Conservation (phyloP, 2,888 invertebrate species). For the Drosophila nigritarsus region DNA sequence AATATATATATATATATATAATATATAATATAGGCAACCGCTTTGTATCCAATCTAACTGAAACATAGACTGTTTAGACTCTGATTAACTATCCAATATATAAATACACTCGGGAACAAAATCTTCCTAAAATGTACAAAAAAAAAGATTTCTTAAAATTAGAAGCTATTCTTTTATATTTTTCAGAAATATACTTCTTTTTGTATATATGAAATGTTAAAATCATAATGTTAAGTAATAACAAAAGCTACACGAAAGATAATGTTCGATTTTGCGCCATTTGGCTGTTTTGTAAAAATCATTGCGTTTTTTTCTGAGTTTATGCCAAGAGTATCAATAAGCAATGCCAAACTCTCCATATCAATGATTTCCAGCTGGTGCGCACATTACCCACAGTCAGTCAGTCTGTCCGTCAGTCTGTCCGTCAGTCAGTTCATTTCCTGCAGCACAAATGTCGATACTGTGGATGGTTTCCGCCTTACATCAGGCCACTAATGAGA, state of each 20-base stretch:
- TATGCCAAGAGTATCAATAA: background rate
- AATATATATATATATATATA: too few species aligned
- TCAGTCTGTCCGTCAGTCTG: background rate
- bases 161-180: too few species aligned
- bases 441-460: slow-evolving; percentile 38
- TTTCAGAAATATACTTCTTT: too few species aligned
- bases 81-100: background rate
- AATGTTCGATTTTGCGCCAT: too few species aligned
- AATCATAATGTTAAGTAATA: background rate
- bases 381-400: background rate
- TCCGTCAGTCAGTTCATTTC: slow-evolving; percentile 29
- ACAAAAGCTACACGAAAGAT: too few species aligned
- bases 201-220: too few species aligned
- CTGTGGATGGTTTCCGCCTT: slow-evolving; percentile 39
- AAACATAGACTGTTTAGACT: background rate
- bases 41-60: background rate
- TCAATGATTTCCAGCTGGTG: slow-evolving; percentile 29
- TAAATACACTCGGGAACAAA: background rate
- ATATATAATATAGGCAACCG: background rate
- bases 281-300: background rate
- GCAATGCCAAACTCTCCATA: slow-evolving; percentile 1
- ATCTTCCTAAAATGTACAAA: background rate
- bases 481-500: slow-evolving; percentile 44
- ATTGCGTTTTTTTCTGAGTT: background rate
- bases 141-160: too few species aligned